Percentiles rank a stretch among this genome's conserved stretches.
Conservation (phyloP, 2,888 invertebrate genomes). For the Lasius platythorax region DNA sequence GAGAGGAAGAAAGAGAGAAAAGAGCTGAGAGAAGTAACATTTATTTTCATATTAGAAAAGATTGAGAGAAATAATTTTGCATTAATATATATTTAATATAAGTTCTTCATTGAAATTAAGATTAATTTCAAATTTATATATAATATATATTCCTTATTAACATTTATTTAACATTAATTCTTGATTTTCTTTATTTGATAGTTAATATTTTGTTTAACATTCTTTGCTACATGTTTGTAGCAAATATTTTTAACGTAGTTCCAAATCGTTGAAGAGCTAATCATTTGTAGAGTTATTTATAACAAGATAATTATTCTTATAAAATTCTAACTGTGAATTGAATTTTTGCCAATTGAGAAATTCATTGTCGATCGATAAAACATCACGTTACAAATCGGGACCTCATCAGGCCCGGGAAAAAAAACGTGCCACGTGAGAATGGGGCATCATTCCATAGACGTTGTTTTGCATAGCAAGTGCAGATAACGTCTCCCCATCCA, state of each 20-base stretch:
- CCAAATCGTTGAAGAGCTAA: neutral
- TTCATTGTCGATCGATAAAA: slow-evolving; percentile 19
- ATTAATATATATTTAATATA: neutral
- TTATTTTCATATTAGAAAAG: neutral
- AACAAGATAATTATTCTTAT: neutral
- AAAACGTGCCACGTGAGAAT: slow-evolving; percentile 13
- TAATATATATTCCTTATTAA: neutral
- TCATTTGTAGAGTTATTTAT: neutral
- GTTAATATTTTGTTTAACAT: neutral
- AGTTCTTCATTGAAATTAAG: neutral
- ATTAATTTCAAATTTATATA: neutral
- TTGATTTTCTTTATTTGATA: neutral
- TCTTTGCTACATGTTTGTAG: neutral
- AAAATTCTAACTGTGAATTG: neutral
- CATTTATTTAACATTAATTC: neutral
- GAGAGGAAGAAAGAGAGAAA: neutral
- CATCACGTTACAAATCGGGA: neutral
- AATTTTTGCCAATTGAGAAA: slow-evolving; percentile 15
- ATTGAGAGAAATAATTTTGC: neutral
- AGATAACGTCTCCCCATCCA: slow-evolving; percentile 36
- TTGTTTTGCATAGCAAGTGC: slow-evolving; percentile 22
- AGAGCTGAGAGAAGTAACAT: neutral
- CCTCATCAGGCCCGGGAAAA: neutral
- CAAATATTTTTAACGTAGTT: neutral
- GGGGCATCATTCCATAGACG: neutral